phyloP scores from a whole-genome alignment of 2,888 invertebrate species.

The Sepioteuthis lessoniana region DNA sequence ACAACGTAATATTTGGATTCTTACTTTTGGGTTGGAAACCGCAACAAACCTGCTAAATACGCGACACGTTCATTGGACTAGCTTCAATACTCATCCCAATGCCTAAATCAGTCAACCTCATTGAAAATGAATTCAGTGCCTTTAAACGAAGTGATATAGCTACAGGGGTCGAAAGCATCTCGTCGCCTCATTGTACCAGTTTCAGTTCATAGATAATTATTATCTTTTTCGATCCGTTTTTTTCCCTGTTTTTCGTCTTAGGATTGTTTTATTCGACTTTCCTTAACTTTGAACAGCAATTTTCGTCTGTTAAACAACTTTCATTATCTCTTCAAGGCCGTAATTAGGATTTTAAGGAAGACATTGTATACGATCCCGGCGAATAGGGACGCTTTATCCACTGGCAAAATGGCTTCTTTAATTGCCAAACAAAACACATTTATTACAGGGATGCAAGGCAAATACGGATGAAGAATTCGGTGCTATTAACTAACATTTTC shows the following conservation, averaged over 20 bases:
- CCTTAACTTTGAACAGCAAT: neutral
- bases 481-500: neutral
- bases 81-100: too few relatives aligned
- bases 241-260: neutral
- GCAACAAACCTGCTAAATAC: too few relatives aligned
- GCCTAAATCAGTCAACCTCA: neutral
- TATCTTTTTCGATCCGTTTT: neutral
- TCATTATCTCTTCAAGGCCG: neutral
- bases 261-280: neutral
- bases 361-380: neutral
- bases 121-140: neutral
- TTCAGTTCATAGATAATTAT: neutral
- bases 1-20: too few relatives aligned
- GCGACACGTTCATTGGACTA: too few relatives aligned
- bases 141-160: neutral
- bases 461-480: neutral
- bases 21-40: too few relatives aligned
- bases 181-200: neutral
- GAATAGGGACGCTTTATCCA: neutral
- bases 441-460: neutral
- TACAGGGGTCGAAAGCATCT: neutral
- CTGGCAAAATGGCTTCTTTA: neutral
- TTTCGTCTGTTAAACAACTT: neutral
- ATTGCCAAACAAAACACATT: constrained; percentile 17
- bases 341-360: neutral